A percentile compares a stretch with the other conserved stretches of the same genome.
These are phyloP conservation scores for Parazoanthus swiftii DNA, from an alignment of 92 coral and sea anemone genomes.

Conservation along the genomic window DNA sequence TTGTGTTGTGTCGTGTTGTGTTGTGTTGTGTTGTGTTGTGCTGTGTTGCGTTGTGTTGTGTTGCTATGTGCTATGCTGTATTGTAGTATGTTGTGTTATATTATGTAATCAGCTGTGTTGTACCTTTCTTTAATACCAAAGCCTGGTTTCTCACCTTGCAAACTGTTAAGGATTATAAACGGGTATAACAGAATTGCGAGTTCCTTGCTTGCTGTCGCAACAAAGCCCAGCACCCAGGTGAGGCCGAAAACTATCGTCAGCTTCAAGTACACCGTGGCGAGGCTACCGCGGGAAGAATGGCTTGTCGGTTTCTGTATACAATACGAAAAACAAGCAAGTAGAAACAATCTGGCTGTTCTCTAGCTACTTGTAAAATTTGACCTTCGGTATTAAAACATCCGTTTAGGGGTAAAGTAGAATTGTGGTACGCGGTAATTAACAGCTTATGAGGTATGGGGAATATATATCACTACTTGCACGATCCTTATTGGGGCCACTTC, in stretches of 20 bases:
- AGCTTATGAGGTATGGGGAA: no score
- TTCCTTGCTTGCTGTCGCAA: neutral
- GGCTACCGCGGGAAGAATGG: slow-evolving; percentile 18
- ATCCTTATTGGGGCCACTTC: no score
- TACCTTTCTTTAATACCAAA: neutral
- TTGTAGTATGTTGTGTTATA: no score
- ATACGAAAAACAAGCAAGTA: neutral
- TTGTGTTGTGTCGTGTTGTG: no score
- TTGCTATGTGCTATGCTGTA: no score
- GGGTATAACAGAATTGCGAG: neutral
- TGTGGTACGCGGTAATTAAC: no score
- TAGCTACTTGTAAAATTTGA: no score
- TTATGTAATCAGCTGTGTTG: no score
- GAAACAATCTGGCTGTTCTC: neutral
- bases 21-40: no score
- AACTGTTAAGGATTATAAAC: neutral
- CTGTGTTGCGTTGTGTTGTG: no score
- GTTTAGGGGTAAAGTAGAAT: neutral
- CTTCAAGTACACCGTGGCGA: slow-evolving; percentile 3
- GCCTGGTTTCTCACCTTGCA: neutral
- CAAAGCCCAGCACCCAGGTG: neutral
- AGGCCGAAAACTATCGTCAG: neutral
- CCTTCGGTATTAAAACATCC: neutral
- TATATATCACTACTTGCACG: no score
- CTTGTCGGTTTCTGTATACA: neutral